phyloP scores from a whole-genome alignment of 2,113 vertebrate genomes.

The Petrocephalus microphthalmus region DNA sequence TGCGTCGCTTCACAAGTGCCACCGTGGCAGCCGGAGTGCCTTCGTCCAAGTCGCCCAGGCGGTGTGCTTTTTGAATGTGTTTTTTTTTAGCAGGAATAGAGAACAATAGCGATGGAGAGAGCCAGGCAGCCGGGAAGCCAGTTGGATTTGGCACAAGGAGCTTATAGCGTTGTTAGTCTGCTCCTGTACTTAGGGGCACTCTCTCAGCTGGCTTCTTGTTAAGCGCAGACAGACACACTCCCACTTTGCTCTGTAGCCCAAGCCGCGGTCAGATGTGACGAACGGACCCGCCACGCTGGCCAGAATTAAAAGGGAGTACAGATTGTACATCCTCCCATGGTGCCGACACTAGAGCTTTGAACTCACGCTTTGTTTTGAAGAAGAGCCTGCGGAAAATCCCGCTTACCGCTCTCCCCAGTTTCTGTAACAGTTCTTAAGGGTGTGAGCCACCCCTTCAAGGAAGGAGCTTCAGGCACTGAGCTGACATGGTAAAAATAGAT shows the following conservation, averaged over 20 bases:
- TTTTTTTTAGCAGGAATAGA: neutral
- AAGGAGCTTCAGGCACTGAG: neutral
- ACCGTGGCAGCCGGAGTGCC: neutral
- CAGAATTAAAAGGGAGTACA: neutral
- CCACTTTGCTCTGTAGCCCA: neutral
- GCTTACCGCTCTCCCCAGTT: neutral
- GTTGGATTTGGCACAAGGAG: neutral
- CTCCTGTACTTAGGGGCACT: neutral
- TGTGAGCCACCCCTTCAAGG: neutral
- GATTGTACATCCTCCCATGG: neutral
- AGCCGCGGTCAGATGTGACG: neutral
- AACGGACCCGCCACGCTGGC: neutral
- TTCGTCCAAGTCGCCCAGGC: neutral
- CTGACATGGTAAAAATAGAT: neutral
- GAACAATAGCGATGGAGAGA: neutral
- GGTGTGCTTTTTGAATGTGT: neutral
- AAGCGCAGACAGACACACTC: neutral
- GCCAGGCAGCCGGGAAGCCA: neutral
- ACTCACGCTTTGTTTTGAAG: neutral
- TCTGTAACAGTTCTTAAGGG: neutral
- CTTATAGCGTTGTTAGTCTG: neutral
- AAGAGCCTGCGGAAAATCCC: neutral
- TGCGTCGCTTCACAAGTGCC: neutral
- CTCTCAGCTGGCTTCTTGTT: constrained; percentile 52
- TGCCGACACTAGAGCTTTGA: neutral